Evolutionary conservation across 2,113 vertebrate species (phyloP).

Genomic region (Plotosus lineatus): DNA sequence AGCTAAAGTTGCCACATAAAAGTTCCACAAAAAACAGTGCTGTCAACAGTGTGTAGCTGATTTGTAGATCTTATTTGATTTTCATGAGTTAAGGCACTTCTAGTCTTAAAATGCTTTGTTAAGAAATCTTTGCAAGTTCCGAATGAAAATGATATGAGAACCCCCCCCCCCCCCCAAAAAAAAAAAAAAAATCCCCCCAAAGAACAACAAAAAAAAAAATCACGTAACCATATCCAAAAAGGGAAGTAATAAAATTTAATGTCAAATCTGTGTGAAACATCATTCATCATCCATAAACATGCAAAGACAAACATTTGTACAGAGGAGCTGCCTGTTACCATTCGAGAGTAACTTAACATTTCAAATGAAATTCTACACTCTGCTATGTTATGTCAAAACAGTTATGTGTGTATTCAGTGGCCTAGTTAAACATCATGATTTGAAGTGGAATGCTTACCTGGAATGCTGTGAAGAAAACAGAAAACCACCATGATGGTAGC

Average conservation of each 20-base stretch:
- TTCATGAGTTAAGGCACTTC: too few relatives aligned
- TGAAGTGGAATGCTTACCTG: not conserved
- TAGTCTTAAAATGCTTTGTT: too few relatives aligned
- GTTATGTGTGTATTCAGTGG: not conserved
- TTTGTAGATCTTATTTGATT: too few relatives aligned
- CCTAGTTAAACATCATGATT: not conserved
- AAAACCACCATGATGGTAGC: not conserved
- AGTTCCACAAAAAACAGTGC: too few relatives aligned
- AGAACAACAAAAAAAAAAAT: too few relatives aligned
- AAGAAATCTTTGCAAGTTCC: not conserved
- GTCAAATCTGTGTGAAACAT: conserved; percentile 61
- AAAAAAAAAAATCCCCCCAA: too few relatives aligned
- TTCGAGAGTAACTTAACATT: conserved; percentile 12
- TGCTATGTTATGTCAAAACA: not conserved
- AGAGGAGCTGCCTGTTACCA: conserved; percentile 50
- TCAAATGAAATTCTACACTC: not conserved
- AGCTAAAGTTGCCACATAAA: too few relatives aligned
- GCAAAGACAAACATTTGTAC: conserved; percentile 64
- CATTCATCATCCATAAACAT: conserved; percentile 69
- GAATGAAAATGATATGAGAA: not conserved
- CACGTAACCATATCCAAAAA: conserved; percentile 49
- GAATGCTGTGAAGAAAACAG: not conserved
- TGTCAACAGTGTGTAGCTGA: too few relatives aligned
- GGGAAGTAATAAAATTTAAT: conserved; percentile 74
- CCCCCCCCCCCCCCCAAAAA: too few relatives aligned